phyloP scores from a whole-genome alignment of 1,140 invertebrate species.

The Orchestia grillus region DNA sequence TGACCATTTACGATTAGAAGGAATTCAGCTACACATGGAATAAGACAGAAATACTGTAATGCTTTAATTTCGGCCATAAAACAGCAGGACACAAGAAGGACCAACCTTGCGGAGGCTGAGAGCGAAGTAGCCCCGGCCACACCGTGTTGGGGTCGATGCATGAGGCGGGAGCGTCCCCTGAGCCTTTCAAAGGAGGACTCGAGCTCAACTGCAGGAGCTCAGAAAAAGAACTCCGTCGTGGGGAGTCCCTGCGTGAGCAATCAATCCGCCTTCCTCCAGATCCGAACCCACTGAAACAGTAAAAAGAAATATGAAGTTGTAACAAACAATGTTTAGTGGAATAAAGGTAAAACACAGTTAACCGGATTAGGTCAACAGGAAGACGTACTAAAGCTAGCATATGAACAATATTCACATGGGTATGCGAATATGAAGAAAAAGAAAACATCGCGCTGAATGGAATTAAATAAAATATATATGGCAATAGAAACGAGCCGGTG shows the following conservation, averaged over 20 bases:
- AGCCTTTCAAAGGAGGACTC: background rate
- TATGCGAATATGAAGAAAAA: too few relatives aligned
- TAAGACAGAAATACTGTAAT: background rate
- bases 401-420: too few relatives aligned
- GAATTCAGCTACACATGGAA: too few relatives aligned
- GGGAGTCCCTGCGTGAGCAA: background rate
- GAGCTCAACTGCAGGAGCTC: conserved; percentile 18
- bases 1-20: too few relatives aligned
- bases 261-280: background rate
- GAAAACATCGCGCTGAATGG: too few relatives aligned
- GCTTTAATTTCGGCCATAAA: background rate
- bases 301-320: too few relatives aligned
- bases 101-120: background rate
- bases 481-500: too few relatives aligned
- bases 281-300: background rate
- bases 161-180: background rate
- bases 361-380: too few relatives aligned
- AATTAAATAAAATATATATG: too few relatives aligned
- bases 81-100: background rate
- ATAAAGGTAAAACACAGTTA: too few relatives aligned
- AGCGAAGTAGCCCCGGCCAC: conserved; percentile 16
- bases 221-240: background rate
- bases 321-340: too few relatives aligned
- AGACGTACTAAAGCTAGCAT: too few relatives aligned
- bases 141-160: conserved; percentile 40